Evolutionary conservation across 2,888 invertebrate genomes (phyloP).

Genomic region (Drosophila koepferae): DNA sequence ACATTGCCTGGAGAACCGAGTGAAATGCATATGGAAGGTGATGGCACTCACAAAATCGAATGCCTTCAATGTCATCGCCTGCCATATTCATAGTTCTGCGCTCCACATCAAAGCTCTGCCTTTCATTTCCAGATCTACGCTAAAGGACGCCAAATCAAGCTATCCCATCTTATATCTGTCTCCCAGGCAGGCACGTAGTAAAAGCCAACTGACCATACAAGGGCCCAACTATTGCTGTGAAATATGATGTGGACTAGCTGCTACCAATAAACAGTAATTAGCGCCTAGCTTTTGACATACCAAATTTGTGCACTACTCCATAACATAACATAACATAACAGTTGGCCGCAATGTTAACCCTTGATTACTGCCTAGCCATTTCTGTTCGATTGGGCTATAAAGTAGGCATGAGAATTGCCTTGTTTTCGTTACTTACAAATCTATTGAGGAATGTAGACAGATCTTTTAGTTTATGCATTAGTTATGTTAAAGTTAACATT

Average conservation of each 20-base stretch:
- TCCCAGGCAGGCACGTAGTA: conserved; percentile 65
- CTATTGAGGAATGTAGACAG: background rate
- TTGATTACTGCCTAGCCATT: conserved; percentile 5
- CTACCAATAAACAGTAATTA: conserved; percentile 71
- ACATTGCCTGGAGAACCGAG: conserved; percentile 57
- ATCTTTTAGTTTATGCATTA: too few species aligned
- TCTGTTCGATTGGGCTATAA: background rate
- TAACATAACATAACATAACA: conserved; percentile 13
- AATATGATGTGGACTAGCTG: conserved; percentile 71
- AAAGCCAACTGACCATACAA: conserved; percentile 73
- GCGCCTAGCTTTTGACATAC: conserved; percentile 56
- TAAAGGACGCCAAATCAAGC: conserved; percentile 74
- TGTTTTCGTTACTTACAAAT: background rate
- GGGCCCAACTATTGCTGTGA: conserved; percentile 75
- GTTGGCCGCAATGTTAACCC: conserved; percentile 32
- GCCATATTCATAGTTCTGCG: conserved; percentile 68
- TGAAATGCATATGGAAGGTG: conserved; percentile 66
- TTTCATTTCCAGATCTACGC: conserved; percentile 62
- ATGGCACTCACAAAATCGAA: conserved; percentile 63
- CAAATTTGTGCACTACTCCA: conserved; percentile 51
- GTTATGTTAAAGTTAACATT: background rate
- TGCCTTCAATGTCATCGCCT: conserved; percentile 56
- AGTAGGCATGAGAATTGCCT: conserved; percentile 4
- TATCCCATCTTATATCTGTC: conserved; percentile 63
- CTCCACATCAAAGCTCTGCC: conserved; percentile 71